These are phyloP conservation scores for Mamestra brassicae DNA, from an alignment of 2,888 invertebrate species.

Conservation along the genomic window DNA sequence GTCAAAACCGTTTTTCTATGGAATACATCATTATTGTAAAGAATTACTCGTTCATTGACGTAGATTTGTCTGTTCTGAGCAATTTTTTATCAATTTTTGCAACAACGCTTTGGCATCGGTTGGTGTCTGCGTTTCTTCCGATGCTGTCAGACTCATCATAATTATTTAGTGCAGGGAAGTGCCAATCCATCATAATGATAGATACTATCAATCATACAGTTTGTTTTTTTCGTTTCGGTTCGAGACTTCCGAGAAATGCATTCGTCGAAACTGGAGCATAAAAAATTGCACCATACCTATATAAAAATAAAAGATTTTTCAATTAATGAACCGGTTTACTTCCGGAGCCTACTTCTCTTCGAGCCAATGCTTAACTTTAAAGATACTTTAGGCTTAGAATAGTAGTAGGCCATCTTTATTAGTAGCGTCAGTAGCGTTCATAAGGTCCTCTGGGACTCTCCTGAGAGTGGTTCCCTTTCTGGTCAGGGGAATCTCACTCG, in stretches of 20 bases:
- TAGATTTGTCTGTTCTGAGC: conserved; percentile 40
- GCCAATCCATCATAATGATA: conserved; percentile 54
- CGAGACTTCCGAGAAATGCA: conserved; percentile 43
- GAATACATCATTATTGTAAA: conserved; percentile 64
- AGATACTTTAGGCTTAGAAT: background rate
- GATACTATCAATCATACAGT: conserved; percentile 40
- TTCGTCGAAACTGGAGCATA: conserved; percentile 15
- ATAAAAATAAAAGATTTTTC: background rate
- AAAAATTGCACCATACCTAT: conserved; percentile 23
- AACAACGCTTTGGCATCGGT: conserved; percentile 40
- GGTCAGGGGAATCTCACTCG: too few relatives aligned
- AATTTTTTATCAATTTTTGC: conserved; percentile 39
- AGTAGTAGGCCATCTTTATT: background rate
- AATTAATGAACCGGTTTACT: background rate
- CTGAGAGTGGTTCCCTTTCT: too few relatives aligned
- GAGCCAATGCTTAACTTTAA: background rate
- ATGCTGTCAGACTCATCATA: conserved; percentile 45
- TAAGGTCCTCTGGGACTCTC: too few relatives aligned
- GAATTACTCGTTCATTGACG: conserved; percentile 58
- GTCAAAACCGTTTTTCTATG: conserved; percentile 67
- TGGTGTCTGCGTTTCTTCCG: conserved; percentile 37
- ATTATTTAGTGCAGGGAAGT: conserved; percentile 48
- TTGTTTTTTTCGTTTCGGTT: conserved; percentile 21
- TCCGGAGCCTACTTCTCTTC: background rate
- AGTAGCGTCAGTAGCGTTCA: background rate